Evolutionary conservation across 1,140 invertebrate species (phyloP).

Genomic region (Zaprionus taronus): DNA sequence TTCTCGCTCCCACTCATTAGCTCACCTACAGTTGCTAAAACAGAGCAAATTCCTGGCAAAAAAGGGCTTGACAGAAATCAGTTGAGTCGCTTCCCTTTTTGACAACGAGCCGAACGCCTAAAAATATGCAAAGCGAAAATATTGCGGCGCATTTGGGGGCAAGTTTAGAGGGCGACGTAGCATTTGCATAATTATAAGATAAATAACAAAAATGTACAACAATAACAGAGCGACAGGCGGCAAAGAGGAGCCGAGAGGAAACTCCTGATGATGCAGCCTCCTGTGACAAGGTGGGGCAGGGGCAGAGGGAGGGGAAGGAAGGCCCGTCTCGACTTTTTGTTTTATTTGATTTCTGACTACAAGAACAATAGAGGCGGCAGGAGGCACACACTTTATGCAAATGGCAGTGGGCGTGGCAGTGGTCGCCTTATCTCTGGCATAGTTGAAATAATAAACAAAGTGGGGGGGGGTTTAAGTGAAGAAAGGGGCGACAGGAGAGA

Average conservation of each 20-base stretch:
- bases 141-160: neutral
- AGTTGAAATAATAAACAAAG: constrained; percentile 65
- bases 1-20: neutral
- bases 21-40: neutral
- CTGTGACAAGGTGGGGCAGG: constrained; percentile 1
- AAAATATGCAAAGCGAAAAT: constrained; percentile 65
- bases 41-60: neutral
- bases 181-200: constrained; percentile 81
- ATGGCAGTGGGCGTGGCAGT: constrained; percentile 53
- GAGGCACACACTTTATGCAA: constrained; percentile 56
- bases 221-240: constrained; percentile 50
- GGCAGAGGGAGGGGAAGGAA: neutral
- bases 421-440: constrained; percentile 44
- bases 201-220: constrained; percentile 75
- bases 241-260: neutral
- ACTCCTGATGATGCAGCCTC: constrained; percentile 18
- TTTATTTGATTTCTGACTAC: constrained; percentile 73
- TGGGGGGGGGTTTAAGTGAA: neutral
- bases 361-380: constrained; percentile 5
- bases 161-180: constrained; percentile 11
- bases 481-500: neutral
- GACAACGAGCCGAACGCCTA: neutral
- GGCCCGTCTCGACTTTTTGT: constrained; percentile 44
- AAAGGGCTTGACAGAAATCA: neutral
- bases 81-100: neutral